Evolutionary conservation across 2,888 invertebrate species (phyloP).

Genomic region (Dioctria rufipes): DNA sequence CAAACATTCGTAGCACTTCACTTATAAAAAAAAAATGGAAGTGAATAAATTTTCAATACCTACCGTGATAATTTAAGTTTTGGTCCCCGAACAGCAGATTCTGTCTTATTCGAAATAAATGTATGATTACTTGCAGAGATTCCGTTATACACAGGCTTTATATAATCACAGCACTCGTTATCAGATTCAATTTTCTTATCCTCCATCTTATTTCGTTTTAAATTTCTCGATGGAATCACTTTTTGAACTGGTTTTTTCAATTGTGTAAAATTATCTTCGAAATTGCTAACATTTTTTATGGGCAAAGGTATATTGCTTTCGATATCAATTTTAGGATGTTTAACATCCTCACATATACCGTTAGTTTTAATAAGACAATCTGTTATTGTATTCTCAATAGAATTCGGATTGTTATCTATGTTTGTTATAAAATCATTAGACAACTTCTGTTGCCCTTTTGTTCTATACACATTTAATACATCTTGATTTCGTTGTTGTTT

Average conservation of each 20-base stretch:
- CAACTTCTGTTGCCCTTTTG: conserved; percentile 71
- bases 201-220: conserved; percentile 12
- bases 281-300: neutral
- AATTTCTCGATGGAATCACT: conserved; percentile 83
- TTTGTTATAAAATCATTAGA: conserved; percentile 61
- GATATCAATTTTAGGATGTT: neutral
- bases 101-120: conserved; percentile 39
- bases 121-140: conserved; percentile 63
- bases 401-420: conserved; percentile 57
- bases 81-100: neutral
- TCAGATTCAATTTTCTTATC: conserved; percentile 20
- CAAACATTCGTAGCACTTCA: neutral
- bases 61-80: conserved; percentile 39
- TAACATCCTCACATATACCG: conserved; percentile 12
- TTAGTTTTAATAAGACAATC: neutral
- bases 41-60: neutral
- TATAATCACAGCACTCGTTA: conserved; percentile 71
- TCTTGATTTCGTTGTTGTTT: conserved; percentile 89
- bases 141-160: conserved; percentile 69
- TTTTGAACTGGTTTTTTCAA: conserved; percentile 81
- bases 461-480: conserved; percentile 78
- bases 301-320: neutral
- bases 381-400: conserved; percentile 39
- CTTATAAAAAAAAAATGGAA: too few relatives aligned
- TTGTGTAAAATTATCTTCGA: conserved; percentile 13